phyloP scores from a whole-genome alignment of 2,888 invertebrate genomes.

The Poecilobothrus nobilitatus region DNA sequence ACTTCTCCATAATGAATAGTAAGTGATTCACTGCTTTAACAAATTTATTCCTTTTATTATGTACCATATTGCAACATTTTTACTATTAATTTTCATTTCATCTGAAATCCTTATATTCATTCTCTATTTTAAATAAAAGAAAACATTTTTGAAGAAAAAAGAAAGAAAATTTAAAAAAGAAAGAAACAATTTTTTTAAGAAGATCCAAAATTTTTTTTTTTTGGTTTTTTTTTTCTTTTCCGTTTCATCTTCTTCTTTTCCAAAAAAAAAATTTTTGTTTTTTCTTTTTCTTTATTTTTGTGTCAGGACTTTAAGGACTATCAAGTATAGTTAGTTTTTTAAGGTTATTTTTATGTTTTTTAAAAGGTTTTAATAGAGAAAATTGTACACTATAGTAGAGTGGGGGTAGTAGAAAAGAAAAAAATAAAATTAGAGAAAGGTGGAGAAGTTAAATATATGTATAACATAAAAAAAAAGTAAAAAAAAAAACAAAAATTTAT shows the following conservation, averaged over 20 bases:
- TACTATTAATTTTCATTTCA: too few relatives aligned
- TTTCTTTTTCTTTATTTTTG: background rate
- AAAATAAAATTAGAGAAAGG: too few relatives aligned
- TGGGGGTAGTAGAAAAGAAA: background rate
- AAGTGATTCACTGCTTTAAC: too few relatives aligned
- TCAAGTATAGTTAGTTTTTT: constrained; percentile 1
- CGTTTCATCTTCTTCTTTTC: background rate
- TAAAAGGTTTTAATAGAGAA: constrained; percentile 1
- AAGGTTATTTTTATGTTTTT: constrained; percentile 1
- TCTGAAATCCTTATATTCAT: background rate
- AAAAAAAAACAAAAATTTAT: background rate
- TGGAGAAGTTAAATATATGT: background rate
- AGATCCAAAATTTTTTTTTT: background rate
- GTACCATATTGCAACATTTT: too few relatives aligned
- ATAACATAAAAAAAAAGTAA: too few relatives aligned
- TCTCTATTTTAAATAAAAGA: background rate
- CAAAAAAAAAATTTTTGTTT: background rate
- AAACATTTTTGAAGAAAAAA: background rate
- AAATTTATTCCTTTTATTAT: too few relatives aligned
- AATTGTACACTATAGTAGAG: background rate
- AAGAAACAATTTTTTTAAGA: background rate
- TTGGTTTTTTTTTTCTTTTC: background rate
- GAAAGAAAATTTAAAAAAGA: background rate
- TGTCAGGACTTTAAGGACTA: background rate
- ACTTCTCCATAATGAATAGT: too few relatives aligned